These are phyloP conservation scores for Chymomyza procnemis DNA, from an alignment of 2,888 invertebrate species.

Conservation along the genomic window DNA sequence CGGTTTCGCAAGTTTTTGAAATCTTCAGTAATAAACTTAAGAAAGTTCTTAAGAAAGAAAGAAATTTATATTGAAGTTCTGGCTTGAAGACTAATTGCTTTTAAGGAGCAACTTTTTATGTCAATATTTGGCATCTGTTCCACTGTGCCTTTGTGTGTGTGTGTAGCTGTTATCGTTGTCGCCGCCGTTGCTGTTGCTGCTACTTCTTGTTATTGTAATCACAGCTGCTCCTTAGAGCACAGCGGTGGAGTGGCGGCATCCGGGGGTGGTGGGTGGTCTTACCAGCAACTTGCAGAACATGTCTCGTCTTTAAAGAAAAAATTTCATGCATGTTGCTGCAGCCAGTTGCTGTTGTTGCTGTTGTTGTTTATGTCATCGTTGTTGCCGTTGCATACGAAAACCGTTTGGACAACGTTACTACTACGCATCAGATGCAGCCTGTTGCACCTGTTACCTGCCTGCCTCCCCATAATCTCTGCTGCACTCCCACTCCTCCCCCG, in stretches of 20 bases:
- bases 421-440: constrained; percentile 56
- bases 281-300: constrained; percentile 55
- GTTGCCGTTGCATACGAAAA: constrained; percentile 29
- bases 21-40: too few species aligned
- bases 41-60: too few species aligned
- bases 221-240: constrained; percentile 7
- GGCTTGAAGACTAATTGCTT: too few species aligned
- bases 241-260: not conserved
- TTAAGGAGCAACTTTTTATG: not conserved
- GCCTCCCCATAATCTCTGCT: not conserved
- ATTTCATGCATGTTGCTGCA: constrained; percentile 63
- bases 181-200: constrained; percentile 6
- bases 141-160: not conserved
- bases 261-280: not conserved
- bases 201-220: constrained; percentile 13
- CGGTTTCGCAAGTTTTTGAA: too few species aligned
- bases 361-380: constrained; percentile 29
- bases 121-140: not conserved
- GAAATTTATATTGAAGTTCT: too few species aligned
- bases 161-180: constrained; percentile 20
- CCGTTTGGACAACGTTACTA: constrained; percentile 59
- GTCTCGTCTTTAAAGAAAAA: constrained; percentile 52
- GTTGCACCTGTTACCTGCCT: constrained; percentile 58
- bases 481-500: not conserved
- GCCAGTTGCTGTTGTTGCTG: constrained; percentile 34